These are phyloP conservation scores for Cynaeus angustus DNA, from an alignment of 2,888 invertebrate genomes.

Conservation along the genomic window DNA sequence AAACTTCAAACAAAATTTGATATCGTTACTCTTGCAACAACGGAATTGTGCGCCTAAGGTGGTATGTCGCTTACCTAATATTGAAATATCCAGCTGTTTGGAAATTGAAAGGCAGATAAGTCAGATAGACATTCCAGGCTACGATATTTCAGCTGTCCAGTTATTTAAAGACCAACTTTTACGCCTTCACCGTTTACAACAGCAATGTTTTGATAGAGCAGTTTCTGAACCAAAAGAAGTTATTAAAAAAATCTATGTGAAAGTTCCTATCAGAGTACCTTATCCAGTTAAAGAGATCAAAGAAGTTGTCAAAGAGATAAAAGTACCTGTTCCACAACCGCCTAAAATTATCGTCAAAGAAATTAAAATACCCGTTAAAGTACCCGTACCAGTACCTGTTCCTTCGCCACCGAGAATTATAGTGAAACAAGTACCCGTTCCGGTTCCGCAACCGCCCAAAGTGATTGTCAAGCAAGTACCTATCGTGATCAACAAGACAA, in stretches of 20 bases:
- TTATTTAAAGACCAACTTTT: too few species aligned
- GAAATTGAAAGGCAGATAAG: too few species aligned
- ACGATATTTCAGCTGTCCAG: too few species aligned
- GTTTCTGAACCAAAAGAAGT: too few species aligned
- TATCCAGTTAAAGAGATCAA: too few species aligned
- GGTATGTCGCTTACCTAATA: too few species aligned
- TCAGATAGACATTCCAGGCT: too few species aligned
- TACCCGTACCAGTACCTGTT: neutral
- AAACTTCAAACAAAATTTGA: slow-evolving; percentile 14
- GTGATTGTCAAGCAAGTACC: slow-evolving; percentile 23
- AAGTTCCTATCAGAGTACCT: too few species aligned
- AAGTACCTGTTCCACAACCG: neutral
- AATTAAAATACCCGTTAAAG: neutral
- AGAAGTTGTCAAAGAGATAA: neutral
- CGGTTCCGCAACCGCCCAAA: neutral
- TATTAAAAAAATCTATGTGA: too few species aligned
- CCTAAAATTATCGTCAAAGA: slow-evolving; percentile 2
- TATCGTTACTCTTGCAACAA: slow-evolving; percentile 6
- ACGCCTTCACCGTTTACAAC: too few species aligned
- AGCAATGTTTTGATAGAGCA: too few species aligned
- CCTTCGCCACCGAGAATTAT: slow-evolving; percentile 40
- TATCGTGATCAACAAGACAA: neutral
- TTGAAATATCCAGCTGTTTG: too few species aligned
- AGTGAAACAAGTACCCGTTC: slow-evolving; percentile 35
- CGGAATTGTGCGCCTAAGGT: neutral